These are phyloP conservation scores for Lithophane leautieri DNA, from an alignment of 2,888 invertebrate species.

Conservation along the genomic window DNA sequence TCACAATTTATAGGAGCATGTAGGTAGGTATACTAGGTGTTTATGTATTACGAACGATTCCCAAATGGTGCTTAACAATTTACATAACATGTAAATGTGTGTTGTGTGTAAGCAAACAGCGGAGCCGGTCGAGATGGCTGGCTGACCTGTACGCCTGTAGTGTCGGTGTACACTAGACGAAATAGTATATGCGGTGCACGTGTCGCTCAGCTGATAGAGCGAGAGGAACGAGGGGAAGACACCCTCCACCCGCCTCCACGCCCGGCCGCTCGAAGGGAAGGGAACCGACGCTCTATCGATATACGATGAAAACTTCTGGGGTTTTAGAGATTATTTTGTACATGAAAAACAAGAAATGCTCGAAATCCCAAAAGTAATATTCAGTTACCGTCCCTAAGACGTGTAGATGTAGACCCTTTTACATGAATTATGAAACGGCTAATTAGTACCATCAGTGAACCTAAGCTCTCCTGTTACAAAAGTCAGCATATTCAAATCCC, in stretches of 20 bases:
- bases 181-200: slow-evolving; percentile 84
- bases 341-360: too few species aligned
- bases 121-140: slow-evolving; percentile 41
- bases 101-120: slow-evolving; percentile 58
- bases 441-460: too few species aligned
- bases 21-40: slow-evolving; percentile 41
- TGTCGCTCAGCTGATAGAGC: slow-evolving; percentile 88
- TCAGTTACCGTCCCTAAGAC: background rate
- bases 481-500: background rate
- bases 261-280: slow-evolving; percentile 57
- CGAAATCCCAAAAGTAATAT: background rate
- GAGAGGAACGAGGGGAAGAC: slow-evolving; percentile 77
- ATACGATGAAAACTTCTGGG: slow-evolving; percentile 7
- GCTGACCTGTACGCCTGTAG: slow-evolving; percentile 55
- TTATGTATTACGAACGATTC: slow-evolving; percentile 62
- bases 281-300: slow-evolving; percentile 56
- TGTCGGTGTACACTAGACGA: slow-evolving; percentile 80
- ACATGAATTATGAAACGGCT: background rate
- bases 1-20: slow-evolving; percentile 44
- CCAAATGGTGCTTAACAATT: slow-evolving; percentile 60
- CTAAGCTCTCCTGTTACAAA: background rate
- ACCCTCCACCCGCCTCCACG: slow-evolving; percentile 75
- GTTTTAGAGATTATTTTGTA: background rate
- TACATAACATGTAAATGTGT: slow-evolving; percentile 63
- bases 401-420: too few species aligned